Base-by-base conservation (phyloP, 2,113 vertebrate genomes). In the Corythornis madagascariensis region DNA sequence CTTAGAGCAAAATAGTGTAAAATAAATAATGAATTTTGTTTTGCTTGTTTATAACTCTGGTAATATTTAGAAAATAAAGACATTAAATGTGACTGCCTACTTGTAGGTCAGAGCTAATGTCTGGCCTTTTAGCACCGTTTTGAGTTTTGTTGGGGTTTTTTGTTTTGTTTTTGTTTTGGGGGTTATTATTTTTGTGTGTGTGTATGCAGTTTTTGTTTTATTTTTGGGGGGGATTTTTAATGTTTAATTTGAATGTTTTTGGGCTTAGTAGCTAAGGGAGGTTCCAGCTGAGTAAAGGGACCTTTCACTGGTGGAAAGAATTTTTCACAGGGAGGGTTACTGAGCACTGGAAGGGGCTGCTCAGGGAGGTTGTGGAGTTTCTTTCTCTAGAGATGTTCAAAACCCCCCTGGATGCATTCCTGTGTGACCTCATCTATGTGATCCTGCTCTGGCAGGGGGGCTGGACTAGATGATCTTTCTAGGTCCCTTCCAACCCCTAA, bases 111-210 rank as follows among this genome's bases (percentile, higher is more conserved):
- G 35, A 64, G 10, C 3, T 47, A 56, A 22, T 2, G 1, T 5
- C 14, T 5, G 9, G 28, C 7, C 3, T 65, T 55, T 69, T 22
- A 50, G 25, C 40, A 43, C 14, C 13, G 4, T 6, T n/a, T 25
- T 52, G 35, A 38, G 35, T 38, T 38, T 38, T 38, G 35, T 38
- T 38, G 35, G 35, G 12, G 7, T 52, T 52, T 18, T 22, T 60
- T 33, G 6, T 7, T 33, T n/a, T n/a, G 16, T 7, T 63, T 25
- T 33, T 18, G 7, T 3, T 69, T 11, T 9, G 0, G 35, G 35
- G 35, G 9, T 38, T 38, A 38, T 38, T 38, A 38, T 38, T 38
- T 38, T 38, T 38, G 35, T 38, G 35, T 38, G 35, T 38, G 35
- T 38, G 35, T 38, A 38, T 38, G 35, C 10, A 38, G 35, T 38